Conservation (phyloP, 2,113 vertebrate genomes). For the Glaucomys volans region DNA sequence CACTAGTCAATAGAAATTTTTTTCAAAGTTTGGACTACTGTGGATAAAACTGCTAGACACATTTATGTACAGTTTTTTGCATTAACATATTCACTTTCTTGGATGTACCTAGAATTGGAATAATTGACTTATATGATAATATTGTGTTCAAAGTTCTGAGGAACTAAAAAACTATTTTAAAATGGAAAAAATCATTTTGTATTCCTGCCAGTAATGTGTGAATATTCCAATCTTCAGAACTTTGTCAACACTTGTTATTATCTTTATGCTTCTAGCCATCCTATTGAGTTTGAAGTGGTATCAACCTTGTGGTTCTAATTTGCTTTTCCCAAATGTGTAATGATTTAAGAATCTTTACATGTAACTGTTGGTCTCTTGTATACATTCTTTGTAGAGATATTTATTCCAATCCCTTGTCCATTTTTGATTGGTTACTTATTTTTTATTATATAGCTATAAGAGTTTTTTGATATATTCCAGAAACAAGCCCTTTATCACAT, state of each 20-base stretch:
- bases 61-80: not conserved
- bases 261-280: not conserved
- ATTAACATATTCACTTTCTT: not conserved
- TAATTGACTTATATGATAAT: not conserved
- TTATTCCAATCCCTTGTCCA: not conserved
- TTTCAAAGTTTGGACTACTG: not conserved
- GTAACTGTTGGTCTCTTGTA: not conserved
- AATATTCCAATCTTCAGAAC: not conserved
- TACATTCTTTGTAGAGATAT: not conserved
- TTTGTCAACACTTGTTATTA: not conserved
- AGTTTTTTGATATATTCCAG: not conserved
- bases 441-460: not conserved
- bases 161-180: not conserved
- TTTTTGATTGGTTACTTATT: not conserved
- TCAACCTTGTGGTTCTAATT: not conserved
- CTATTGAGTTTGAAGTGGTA: not conserved
- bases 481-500: not conserved
- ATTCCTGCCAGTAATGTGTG: not conserved
- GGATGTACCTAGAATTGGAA: not conserved
- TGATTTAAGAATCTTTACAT: not conserved
- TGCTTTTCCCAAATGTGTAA: not conserved
- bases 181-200: not conserved
- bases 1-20: not conserved
- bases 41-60: not conserved
- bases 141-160: not conserved